Evolutionary conservation across 2,888 invertebrate genomes (phyloP).

Genomic region (Hecatera dysodea): DNA sequence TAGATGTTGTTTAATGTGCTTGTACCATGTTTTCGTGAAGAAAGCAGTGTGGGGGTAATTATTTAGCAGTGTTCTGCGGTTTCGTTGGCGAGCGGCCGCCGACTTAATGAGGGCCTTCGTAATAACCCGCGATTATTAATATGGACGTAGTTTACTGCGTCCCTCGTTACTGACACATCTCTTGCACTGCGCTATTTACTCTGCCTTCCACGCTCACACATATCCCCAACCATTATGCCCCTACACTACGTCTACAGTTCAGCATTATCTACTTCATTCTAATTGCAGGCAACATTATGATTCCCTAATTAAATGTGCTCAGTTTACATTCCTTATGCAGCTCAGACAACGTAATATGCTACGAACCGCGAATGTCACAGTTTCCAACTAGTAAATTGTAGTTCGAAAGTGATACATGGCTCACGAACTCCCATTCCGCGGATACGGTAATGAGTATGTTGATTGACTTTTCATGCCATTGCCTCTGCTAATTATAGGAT

Average conservation of each 20-base stretch:
- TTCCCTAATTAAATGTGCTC: conserved; percentile 68
- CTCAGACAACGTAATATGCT: conserved; percentile 71
- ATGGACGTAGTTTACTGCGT: conserved; percentile 82
- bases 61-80: conserved; percentile 90
- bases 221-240: conserved; percentile 57
- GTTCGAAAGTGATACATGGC: conserved; percentile 82
- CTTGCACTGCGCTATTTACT: conserved; percentile 73
- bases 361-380: conserved; percentile 77
- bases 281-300: conserved; percentile 60
- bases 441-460: conserved; percentile 80
- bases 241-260: conserved; percentile 57
- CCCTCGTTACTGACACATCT: conserved; percentile 78
- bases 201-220: conserved; percentile 62
- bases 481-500: conserved; percentile 79
- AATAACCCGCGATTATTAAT: conserved; percentile 89
- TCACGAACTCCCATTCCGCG: conserved; percentile 80
- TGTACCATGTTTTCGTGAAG: conserved; percentile 88
- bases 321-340: conserved; percentile 69
- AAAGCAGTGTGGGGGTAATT: conserved; percentile 86
- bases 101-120: conserved; percentile 86
- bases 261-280: conserved; percentile 26
- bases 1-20: conserved; percentile 85
- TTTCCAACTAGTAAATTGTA: conserved; percentile 81
- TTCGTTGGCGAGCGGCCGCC: conserved; percentile 83
- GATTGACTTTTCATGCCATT: conserved; percentile 79